These are phyloP conservation scores for Spilarctia lutea DNA, from an alignment of 2,888 invertebrate species.

Conservation along the genomic window DNA sequence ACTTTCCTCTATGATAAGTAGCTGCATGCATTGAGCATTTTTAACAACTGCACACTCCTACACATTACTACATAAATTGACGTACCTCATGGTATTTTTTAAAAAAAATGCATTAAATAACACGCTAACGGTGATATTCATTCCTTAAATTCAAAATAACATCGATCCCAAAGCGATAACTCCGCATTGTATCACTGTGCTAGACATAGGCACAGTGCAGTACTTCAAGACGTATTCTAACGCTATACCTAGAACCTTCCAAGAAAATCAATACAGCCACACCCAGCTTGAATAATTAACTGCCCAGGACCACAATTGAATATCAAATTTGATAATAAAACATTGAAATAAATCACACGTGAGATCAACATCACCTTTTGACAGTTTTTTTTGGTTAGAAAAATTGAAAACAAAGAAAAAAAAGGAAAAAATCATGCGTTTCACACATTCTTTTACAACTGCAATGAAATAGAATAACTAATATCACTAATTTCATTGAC, in stretches of 20 bases:
- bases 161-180: constrained; percentile 57
- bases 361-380: constrained; percentile 75
- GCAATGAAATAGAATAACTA: constrained; percentile 26
- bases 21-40: constrained; percentile 48
- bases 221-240: constrained; percentile 79
- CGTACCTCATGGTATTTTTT: constrained; percentile 9
- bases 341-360: constrained; percentile 77
- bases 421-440: constrained; percentile 68
- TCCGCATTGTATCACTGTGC: constrained; percentile 71
- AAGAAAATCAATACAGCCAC: constrained; percentile 87
- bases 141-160: constrained; percentile 44
- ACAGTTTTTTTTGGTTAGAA: constrained; percentile 85
- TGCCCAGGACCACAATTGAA: constrained; percentile 61
- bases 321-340: constrained; percentile 63
- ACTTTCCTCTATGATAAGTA: constrained; percentile 60
- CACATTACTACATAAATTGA: constrained; percentile 23
- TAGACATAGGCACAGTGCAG: constrained; percentile 75
- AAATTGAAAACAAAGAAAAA: constrained; percentile 85
- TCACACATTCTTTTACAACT: constrained; percentile 38
- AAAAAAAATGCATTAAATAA: constrained; percentile 11
- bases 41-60: constrained; percentile 29
- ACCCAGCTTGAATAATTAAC: constrained; percentile 85
- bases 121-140: constrained; percentile 15
- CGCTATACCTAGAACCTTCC: constrained; percentile 83
- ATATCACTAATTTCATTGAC: constrained; percentile 39